Evolutionary conservation across 2,797 vertebrate species (phyloP), one percentile per base, ranked within the genome.

Genomic region (Helarctos malayanus): DNA sequence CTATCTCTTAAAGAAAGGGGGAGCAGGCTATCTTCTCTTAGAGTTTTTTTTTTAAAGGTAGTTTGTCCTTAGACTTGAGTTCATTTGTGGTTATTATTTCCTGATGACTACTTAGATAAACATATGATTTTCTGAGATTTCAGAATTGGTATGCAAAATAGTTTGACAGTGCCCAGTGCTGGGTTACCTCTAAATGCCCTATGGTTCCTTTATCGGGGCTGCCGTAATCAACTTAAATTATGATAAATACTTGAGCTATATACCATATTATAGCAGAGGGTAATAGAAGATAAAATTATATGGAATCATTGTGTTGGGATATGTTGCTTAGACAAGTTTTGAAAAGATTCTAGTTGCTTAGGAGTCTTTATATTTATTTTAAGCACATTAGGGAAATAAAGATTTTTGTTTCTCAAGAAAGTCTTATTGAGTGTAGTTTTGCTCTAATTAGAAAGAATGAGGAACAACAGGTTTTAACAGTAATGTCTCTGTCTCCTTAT

Each of bases 61-160:
- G 7, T 85, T 89, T 89, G 38, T 88, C 27, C 29, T 84, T 69
- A 81, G 14, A 56, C 84, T 86, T 73, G 47, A 73, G 19, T 89
- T 49, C 29, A 79, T 47, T 82, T 89, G 65, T 59, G 69, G 6
- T 41, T 92, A 41, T n/a, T 73, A 32, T 89, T 71, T 96, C 86
- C 23, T 89, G 90, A 63, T 95, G 69, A 80, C 59, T 73, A 25
- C 61, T 83, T 79, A 80, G 38, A 54, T 57, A 41, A 63, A n/a
- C 45, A 68, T 63, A 80, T 12, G 45, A 54, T 63, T 95, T 86
- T 91, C 29, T 78, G 75, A 68, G 73, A 85, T 93, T 89, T 94
- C 38, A 76, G 16, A 75, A 59, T 41, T 80, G 81, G 21, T 68
- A 79, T 85, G 14, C 23, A 81, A 32, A 71, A 61, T 56, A 84